Base-by-base conservation (phyloP, 2,113 vertebrate species). In the Silurus asotus region DNA sequence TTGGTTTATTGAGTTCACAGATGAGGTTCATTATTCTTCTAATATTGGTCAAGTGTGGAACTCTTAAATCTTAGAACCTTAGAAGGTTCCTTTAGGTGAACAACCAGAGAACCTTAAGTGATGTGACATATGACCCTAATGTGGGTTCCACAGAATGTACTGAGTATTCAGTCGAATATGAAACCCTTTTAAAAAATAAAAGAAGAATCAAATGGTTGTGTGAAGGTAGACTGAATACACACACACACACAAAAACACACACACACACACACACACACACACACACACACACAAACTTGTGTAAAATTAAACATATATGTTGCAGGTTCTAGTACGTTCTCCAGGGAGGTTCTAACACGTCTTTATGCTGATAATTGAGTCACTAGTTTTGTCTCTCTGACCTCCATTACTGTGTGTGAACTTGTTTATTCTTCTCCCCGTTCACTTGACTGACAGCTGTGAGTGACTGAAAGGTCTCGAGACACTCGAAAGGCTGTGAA, bases 381-480 rank as follows among this genome's bases (percentile, higher is more conserved):
- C 2, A 20, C 3, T 0, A 20, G 37, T 81, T 81, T 2, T 64
- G 59, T 6, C 79, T 13, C 79, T 48, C 59, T 81, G 61, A 11
- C 45, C 48, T 65, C 61, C 48, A 81, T 81, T 81, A 81, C 10
- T 81, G 6, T 51, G 79, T 65, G 79, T 51, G 61, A 81, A 81
- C 45, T 51, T 51, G 51, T 70, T 83, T 67, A 45, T 48, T 56
- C 28, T 13, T 15, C 23, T 58, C 53, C 14, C 62, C 5, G 0
- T 61, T 80, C 51, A 70, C 25, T 14, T 23, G 51, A 83, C 28
- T 83, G 82, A 45, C 67, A 72, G 82, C 82, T 72, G 82, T 58
- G 53, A 69, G 58, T 23, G 53, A 83, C 28, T 72, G 28, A 70
- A 83, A n/a, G 17, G 53, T 37, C 65, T 82, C 59, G 3, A 82